These are phyloP conservation scores for Leptestheria dahalacensis DNA, from an alignment of 1,140 invertebrate species.

Conservation along the genomic window DNA sequence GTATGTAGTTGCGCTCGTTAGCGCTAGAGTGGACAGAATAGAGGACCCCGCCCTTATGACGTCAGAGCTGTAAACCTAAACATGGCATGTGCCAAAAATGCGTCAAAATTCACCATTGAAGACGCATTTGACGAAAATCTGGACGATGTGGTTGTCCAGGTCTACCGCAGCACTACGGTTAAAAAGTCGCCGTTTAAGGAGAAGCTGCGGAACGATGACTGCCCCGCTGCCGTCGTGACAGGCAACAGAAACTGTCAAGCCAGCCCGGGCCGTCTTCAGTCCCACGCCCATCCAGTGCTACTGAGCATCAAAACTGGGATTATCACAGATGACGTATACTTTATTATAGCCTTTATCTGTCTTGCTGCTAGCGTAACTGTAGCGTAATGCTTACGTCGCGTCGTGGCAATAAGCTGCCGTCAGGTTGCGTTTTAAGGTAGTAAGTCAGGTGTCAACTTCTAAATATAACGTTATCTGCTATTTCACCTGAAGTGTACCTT, in stretches of 20 bases:
- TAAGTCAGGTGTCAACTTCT: too few relatives aligned
- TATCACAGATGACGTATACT: constrained; percentile 8
- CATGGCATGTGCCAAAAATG: background rate
- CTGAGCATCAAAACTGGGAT: constrained; percentile 6
- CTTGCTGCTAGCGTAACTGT: background rate
- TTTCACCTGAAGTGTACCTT: too few relatives aligned
- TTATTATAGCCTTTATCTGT: background rate
- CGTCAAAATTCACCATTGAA: constrained; percentile 9
- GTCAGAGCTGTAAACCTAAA: background rate
- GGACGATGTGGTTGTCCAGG: constrained; percentile 10
- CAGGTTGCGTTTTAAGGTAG: too few relatives aligned
- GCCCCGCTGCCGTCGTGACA: background rate
- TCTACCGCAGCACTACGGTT: constrained; percentile 13
- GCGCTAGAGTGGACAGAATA: background rate
- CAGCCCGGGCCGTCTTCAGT: background rate
- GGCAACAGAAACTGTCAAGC: background rate
- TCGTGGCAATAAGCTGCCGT: too few relatives aligned
- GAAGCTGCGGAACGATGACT: background rate
- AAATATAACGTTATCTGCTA: too few relatives aligned
- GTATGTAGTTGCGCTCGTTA: too few relatives aligned
- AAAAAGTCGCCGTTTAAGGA: constrained; percentile 4
- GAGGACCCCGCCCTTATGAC: background rate
- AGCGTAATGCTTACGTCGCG: too few relatives aligned
- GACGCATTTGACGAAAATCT: constrained; percentile 15
- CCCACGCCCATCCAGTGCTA: constrained; percentile 6